These are phyloP conservation scores for Brienomyrus brachyistius DNA, from an alignment of 2,113 vertebrate species.

Conservation along the genomic window DNA sequence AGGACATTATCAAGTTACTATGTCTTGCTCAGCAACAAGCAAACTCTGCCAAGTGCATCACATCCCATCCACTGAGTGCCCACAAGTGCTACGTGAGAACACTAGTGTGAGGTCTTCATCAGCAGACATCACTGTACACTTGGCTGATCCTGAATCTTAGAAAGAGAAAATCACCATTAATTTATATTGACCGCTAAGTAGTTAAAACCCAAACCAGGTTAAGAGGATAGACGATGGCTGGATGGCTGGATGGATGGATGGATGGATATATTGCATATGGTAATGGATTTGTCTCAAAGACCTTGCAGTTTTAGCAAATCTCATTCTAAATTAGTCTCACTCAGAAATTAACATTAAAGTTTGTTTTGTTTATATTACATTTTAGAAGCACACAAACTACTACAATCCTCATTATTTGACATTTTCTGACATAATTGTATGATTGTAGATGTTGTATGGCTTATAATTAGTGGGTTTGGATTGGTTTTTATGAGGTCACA, in stretches of 20 bases:
- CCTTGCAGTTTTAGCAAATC: background rate
- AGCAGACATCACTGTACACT: background rate
- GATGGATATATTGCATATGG: background rate
- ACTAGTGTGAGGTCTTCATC: background rate
- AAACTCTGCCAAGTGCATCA: background rate
- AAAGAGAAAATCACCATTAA: too few relatives aligned
- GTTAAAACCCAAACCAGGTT: background rate
- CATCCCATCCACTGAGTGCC: background rate
- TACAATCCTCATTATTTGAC: background rate
- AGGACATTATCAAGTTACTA: background rate
- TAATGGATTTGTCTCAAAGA: background rate
- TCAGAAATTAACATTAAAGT: background rate
- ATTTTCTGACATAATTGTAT: too few relatives aligned
- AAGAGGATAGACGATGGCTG: background rate
- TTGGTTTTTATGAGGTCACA: too few relatives aligned
- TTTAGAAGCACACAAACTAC: background rate
- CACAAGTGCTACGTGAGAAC: background rate
- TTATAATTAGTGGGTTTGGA: too few relatives aligned
- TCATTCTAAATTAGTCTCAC: background rate
- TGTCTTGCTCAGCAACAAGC: background rate
- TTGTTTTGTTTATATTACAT: background rate
- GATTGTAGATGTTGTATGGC: too few relatives aligned
- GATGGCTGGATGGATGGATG: too few relatives aligned
- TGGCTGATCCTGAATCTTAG: too few relatives aligned
- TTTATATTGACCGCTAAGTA: too few relatives aligned